Conservation (phyloP, 2,797 vertebrate genomes). For the Pelobates cultripes region DNA sequence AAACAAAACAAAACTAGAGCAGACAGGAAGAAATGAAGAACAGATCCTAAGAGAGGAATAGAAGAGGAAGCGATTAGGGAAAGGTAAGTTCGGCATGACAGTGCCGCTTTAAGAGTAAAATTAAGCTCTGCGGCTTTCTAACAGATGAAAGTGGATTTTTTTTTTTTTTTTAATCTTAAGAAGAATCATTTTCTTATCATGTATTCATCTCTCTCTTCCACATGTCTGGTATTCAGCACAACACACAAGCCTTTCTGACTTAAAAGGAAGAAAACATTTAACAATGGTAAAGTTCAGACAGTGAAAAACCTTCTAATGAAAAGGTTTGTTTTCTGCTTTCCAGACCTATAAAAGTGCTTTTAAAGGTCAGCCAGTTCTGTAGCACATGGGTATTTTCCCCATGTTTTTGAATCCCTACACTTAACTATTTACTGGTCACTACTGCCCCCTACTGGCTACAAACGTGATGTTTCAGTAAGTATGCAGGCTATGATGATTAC, state of each 20-base stretch:
- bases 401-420: neutral
- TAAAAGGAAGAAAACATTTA: constrained; percentile 27
- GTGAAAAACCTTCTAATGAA: neutral
- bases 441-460: constrained; percentile 34
- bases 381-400: neutral
- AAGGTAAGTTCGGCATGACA: no score
- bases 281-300: constrained; percentile 15
- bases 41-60: no score
- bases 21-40: no score
- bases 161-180: neutral
- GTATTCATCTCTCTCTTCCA: neutral
- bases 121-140: neutral
- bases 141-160: neutral
- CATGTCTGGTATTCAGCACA: constrained; percentile 4
- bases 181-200: constrained; percentile 15
- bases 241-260: constrained; percentile 9
- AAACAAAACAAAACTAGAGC: no score
- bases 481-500: no score
- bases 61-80: no score
- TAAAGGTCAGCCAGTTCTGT: constrained; percentile 3
- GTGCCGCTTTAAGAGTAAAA: no score
- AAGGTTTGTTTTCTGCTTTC: constrained; percentile 8
- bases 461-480: neutral
- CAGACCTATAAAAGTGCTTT: constrained; percentile 18
- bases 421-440: neutral